Evolutionary conservation across 2,888 invertebrate species (phyloP).

Genomic region (Tromatobia lineatoria): DNA sequence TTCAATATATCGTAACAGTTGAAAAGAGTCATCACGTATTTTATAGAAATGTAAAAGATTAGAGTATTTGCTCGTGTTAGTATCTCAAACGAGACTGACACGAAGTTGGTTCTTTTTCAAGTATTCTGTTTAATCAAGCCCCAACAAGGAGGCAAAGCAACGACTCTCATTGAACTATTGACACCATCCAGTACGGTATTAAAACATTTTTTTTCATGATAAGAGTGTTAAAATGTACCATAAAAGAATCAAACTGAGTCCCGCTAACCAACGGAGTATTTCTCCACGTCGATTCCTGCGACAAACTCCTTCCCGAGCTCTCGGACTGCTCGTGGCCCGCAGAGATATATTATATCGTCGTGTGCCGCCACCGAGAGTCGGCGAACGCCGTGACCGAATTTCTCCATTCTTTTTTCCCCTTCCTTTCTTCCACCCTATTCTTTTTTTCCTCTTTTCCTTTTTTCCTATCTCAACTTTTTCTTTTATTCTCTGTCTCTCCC

Average conservation of each 20-base stretch:
- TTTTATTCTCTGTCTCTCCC: neutral
- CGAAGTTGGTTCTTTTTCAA: no score
- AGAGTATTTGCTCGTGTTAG: no score
- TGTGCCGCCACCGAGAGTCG: conserved; percentile 33
- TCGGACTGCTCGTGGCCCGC: conserved; percentile 28
- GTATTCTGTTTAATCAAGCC: no score
- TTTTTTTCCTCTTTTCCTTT: neutral
- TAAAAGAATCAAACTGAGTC: conserved; percentile 4
- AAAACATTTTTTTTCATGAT: neutral
- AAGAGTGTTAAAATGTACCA: neutral
- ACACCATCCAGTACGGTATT: neutral
- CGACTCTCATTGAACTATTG: no score
- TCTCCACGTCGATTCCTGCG: conserved; percentile 5
- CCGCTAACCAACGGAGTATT: neutral
- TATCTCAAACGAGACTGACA: no score
- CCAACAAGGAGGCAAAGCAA: no score
- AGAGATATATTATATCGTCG: conserved; percentile 28
- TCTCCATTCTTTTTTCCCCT: conserved; percentile 60
- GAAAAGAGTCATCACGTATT: no score
- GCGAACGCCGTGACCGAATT: conserved; percentile 68
- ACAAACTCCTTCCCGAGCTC: conserved; percentile 39
- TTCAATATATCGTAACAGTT: no score
- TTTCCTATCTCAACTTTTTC: neutral
- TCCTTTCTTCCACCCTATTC: conserved; percentile 14
- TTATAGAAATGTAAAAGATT: no score